These are phyloP conservation scores for Melanostoma scalare DNA, from an alignment of 2,888 invertebrate genomes.

Conservation along the genomic window DNA sequence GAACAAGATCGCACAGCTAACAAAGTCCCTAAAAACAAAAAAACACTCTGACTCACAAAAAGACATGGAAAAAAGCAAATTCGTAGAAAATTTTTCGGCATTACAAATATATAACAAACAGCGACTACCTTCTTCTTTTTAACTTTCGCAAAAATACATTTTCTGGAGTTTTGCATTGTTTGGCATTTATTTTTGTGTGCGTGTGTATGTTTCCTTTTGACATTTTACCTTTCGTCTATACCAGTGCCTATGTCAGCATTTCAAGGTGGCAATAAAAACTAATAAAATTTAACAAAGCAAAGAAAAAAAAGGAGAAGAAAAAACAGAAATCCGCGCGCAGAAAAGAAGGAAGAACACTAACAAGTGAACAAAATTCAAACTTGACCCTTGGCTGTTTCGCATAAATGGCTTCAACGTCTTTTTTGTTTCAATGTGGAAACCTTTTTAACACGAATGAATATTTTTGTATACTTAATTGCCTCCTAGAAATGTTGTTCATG, in stretches of 20 bases:
- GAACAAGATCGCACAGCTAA: slow-evolving; percentile 62
- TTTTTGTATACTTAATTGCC: too few species aligned
- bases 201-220: slow-evolving; percentile 41
- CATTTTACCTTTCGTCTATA: slow-evolving; percentile 54
- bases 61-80: slow-evolving; percentile 46
- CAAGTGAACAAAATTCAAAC: slow-evolving; percentile 31
- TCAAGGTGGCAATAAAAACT: slow-evolving; percentile 58
- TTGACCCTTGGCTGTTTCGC: slow-evolving; percentile 43
- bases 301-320: slow-evolving; percentile 17
- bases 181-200: slow-evolving; percentile 27
- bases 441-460: too few species aligned
- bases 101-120: slow-evolving; percentile 39
- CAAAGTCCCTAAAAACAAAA: slow-evolving; percentile 33
- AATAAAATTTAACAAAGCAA: slow-evolving; percentile 44
- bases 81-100: slow-evolving; percentile 69
- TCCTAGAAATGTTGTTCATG: too few species aligned
- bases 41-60: slow-evolving; percentile 11
- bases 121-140: slow-evolving; percentile 43
- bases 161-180: slow-evolving; percentile 59
- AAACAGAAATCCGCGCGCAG: slow-evolving; percentile 21
- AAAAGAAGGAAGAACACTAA: slow-evolving; percentile 22
- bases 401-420: not conserved
- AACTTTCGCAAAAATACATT: slow-evolving; percentile 63
- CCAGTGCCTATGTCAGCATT: slow-evolving; percentile 36
- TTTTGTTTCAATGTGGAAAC: not conserved